A percentile compares a stretch with the other conserved stretches of the same genome.
These are phyloP conservation scores for Brachynemurus nebulosus DNA, from an alignment of 2,888 invertebrate genomes.

Conservation along the genomic window DNA sequence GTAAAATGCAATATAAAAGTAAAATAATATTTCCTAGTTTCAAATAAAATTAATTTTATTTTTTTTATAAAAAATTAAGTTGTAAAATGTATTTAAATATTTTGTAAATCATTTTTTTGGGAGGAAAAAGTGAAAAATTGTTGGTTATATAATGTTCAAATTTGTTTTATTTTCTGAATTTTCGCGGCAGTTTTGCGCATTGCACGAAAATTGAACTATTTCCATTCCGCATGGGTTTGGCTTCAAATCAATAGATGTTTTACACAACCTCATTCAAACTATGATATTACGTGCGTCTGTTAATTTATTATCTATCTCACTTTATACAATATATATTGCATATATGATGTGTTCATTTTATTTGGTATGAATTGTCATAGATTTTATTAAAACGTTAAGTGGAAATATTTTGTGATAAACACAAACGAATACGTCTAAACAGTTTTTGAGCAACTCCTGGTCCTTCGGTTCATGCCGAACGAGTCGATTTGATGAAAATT, in stretches of 20 bases:
- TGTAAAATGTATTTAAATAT: neutral
- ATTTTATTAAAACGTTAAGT: neutral
- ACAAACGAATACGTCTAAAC: neutral
- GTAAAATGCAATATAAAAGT: neutral
- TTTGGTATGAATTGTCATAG: neutral
- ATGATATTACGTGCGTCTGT: neutral
- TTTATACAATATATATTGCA: neutral
- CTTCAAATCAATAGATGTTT: constrained; percentile 4
- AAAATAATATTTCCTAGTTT: too few relatives aligned
- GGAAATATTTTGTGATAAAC: neutral
- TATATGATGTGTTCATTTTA: neutral
- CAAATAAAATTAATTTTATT: neutral
- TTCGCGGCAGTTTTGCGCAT: constrained; percentile 4
- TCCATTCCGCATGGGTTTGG: constrained; percentile 6
- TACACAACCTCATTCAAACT: constrained; percentile 2
- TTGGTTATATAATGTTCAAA: neutral
- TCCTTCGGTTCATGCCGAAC: too few relatives aligned
- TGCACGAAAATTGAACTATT: constrained; percentile 3
- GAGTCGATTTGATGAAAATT: too few relatives aligned
- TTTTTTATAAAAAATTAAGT: neutral
- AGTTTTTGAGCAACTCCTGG: neutral
- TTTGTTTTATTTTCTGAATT: neutral
- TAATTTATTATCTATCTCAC: neutral
- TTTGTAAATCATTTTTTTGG: neutral
- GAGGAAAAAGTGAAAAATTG: neutral